Percentiles rank a stretch among this genome's conserved stretches.
These are phyloP conservation scores for Regulus satrapa DNA, from an alignment of 2,113 vertebrate species.

Conservation along the genomic window DNA sequence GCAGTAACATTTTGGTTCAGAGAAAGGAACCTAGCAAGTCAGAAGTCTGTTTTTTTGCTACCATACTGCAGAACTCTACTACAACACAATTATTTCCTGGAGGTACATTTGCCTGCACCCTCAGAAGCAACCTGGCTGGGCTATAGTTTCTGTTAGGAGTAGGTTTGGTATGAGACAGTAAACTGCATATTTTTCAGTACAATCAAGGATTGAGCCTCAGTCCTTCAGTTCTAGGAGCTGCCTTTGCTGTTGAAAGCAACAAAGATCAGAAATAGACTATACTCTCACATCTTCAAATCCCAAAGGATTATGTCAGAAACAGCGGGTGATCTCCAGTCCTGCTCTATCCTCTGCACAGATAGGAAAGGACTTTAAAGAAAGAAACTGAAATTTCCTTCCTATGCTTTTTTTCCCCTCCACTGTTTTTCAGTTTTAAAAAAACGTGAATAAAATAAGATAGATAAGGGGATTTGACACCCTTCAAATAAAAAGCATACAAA, in stretches of 20 bases:
- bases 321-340: constrained; percentile 9
- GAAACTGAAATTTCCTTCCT: background rate
- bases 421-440: background rate
- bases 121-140: background rate
- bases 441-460: background rate
- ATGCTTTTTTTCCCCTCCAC: background rate
- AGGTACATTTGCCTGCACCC: background rate
- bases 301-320: constrained; percentile 38
- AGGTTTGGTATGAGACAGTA: background rate
- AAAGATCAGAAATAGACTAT: constrained; percentile 18
- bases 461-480: background rate
- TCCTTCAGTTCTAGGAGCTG: background rate
- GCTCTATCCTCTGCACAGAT: background rate
- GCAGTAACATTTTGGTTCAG: background rate
- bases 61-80: background rate
- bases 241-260: background rate
- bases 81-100: background rate
- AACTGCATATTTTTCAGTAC: background rate
- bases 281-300: constrained; percentile 13
- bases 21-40: background rate
- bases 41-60: background rate
- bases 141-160: background rate
- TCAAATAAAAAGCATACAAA: background rate
- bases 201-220: background rate
- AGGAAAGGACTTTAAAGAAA: constrained; percentile 3